phyloP scores from a whole-genome alignment of 2,797 vertebrate species.

The Phoxinus dragarum region DNA sequence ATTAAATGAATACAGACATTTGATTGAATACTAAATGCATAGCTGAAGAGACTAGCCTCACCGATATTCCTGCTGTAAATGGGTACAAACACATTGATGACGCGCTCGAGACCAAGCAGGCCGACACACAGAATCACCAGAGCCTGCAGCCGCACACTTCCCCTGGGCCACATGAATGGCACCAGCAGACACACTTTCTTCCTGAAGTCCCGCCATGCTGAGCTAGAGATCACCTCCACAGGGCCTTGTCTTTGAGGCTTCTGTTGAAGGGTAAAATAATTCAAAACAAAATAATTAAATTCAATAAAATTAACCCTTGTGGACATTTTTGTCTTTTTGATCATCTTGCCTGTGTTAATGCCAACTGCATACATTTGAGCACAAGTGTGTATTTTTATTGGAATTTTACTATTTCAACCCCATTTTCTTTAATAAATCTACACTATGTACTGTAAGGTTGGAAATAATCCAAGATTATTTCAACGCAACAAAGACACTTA shows the following conservation, averaged over 20 bases:
- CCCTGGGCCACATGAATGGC: constrained; percentile 86
- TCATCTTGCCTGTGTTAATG: too few species aligned
- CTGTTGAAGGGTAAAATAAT: constrained; percentile 16
- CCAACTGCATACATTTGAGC: too few species aligned
- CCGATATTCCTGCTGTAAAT: constrained; percentile 90
- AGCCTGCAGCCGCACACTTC: constrained; percentile 77
- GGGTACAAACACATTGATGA: constrained; percentile 89
- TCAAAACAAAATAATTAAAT: too few species aligned
- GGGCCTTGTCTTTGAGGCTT: constrained; percentile 46
- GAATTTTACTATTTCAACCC: too few species aligned
- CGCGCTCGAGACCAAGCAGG: constrained; percentile 84
- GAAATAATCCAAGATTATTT: too few species aligned
- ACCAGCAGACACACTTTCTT: constrained; percentile 83
- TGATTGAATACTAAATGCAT: background rate
- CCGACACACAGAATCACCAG: constrained; percentile 85
- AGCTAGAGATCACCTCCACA: constrained; percentile 49
- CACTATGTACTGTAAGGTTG: too few species aligned
- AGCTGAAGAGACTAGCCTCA: constrained; percentile 64
- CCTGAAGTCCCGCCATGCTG: constrained; percentile 82
- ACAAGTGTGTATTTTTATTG: too few species aligned
- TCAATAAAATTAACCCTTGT: too few species aligned
- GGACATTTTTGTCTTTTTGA: too few species aligned
- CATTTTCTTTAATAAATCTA: too few species aligned
- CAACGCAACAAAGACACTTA: too few species aligned
- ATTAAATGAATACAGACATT: background rate